A percentile compares a stretch with the other conserved stretches of the same genome.
These are phyloP conservation scores for Parauchenoglanis ngamensis DNA, from an alignment of 2,797 vertebrate species.

Conservation along the genomic window DNA sequence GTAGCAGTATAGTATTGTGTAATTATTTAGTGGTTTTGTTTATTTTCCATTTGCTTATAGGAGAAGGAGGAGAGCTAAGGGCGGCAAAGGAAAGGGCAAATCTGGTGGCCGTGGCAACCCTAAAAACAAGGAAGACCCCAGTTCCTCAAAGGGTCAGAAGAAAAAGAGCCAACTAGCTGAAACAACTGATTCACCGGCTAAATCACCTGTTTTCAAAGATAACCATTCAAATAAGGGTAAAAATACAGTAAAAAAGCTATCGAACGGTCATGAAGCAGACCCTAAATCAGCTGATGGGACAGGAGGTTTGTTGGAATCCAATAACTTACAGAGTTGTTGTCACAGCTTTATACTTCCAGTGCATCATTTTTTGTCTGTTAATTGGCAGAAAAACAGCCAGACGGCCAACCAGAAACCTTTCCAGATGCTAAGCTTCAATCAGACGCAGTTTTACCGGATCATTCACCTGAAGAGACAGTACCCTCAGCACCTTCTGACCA, in stretches of 20 bases:
- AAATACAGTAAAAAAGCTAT: slow-evolving; percentile 38
- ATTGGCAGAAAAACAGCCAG: slow-evolving; percentile 56
- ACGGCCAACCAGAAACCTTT: slow-evolving; percentile 42
- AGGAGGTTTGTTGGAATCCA: slow-evolving; percentile 60
- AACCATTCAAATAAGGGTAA: slow-evolving; percentile 51
- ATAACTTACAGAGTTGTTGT: background rate
- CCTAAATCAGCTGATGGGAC: slow-evolving; percentile 11
- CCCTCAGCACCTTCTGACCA: slow-evolving; percentile 58
- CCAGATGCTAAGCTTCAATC: slow-evolving; percentile 62
- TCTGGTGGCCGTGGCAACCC: slow-evolving; percentile 68
- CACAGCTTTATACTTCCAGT: background rate
- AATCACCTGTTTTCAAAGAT: slow-evolving; percentile 55
- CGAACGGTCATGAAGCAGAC: slow-evolving; percentile 34
- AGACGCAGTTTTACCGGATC: slow-evolving; percentile 60
- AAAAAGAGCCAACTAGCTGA: slow-evolving; percentile 62
- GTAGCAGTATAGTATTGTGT: background rate
- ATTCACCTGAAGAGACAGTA: slow-evolving; percentile 57
- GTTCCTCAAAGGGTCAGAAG: slow-evolving; percentile 60
- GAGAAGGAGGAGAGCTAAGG: slow-evolving; percentile 78
- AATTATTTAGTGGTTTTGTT: background rate
- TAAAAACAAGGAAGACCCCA: slow-evolving; percentile 55
- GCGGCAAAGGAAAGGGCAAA: slow-evolving; percentile 71
- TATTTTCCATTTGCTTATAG: slow-evolving; percentile 55
- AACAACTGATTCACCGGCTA: slow-evolving; percentile 43
- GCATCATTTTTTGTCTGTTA: slow-evolving; percentile 30